phyloP scores from a whole-genome alignment of 2,113 vertebrate genomes.

The Mastomys coucha region DNA sequence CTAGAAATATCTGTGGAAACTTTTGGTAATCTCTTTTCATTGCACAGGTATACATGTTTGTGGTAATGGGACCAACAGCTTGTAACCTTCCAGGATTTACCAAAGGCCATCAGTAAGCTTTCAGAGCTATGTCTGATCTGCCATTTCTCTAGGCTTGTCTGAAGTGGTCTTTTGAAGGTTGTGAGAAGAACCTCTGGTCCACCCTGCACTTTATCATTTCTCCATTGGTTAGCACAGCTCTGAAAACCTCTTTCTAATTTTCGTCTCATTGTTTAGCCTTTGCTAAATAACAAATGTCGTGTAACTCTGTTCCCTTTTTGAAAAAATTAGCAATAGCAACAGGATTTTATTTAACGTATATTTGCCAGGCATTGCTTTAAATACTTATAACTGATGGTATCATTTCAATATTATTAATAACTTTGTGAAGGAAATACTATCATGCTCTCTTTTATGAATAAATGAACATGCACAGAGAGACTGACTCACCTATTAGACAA shows the following conservation, averaged over 20 bases:
- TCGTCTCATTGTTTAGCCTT: neutral
- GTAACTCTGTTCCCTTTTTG: neutral
- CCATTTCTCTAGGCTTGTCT: neutral
- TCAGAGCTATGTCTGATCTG: neutral
- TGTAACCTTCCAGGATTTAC: neutral
- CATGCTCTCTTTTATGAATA: neutral
- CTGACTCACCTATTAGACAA: neutral
- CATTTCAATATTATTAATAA: neutral
- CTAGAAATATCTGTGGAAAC: neutral
- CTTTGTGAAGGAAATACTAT: neutral
- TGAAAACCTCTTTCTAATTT: neutral
- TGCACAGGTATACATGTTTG: neutral
- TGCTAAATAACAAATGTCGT: neutral
- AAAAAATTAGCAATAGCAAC: neutral
- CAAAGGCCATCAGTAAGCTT: neutral
- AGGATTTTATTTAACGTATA: slow-evolving; percentile 25
- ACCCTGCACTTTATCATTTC: rapidly evolving
- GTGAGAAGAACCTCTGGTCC: neutral
- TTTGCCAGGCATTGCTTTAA: slow-evolving; percentile 19
- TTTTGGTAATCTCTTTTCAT: neutral
- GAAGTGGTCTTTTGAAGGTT: neutral
- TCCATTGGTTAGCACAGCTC: neutral
- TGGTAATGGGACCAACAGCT: neutral
- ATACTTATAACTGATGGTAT: neutral
- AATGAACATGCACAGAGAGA: neutral